Evolutionary conservation across 2,888 invertebrate genomes (phyloP).

Genomic region (Lydus trimaculatus): DNA sequence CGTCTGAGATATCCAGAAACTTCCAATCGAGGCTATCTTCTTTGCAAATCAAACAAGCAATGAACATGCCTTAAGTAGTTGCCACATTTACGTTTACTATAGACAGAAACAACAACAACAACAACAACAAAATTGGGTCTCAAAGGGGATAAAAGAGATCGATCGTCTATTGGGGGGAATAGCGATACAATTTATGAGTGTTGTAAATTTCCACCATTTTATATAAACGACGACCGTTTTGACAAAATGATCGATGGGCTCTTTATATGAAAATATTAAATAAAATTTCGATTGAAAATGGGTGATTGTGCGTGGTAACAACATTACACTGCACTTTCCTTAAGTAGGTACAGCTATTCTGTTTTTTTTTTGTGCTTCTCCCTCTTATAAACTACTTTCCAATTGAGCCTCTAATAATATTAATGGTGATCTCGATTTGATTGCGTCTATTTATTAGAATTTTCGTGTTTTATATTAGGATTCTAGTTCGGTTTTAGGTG

Average conservation of each 20-base stretch:
- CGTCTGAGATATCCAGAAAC: too few species aligned
- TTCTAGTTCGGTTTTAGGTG: too few species aligned
- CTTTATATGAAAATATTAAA: slow-evolving; percentile 28
- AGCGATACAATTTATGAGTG: slow-evolving; percentile 16
- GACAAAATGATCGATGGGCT: slow-evolving; percentile 28
- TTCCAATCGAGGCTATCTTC: too few species aligned
- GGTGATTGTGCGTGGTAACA: slow-evolving; percentile 43
- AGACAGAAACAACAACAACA: neutral
- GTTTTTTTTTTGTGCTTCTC: neutral
- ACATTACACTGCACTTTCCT: slow-evolving; percentile 40
- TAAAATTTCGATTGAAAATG: slow-evolving; percentile 36
- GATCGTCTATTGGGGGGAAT: neutral
- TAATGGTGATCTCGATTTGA: neutral
- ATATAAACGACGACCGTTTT: slow-evolving; percentile 13
- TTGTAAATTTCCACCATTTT: slow-evolving; percentile 23
- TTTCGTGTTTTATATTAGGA: neutral
- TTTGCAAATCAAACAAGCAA: too few species aligned
- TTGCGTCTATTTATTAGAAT: neutral
- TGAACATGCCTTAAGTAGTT: too few species aligned
- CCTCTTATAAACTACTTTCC: neutral
- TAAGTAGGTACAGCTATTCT: neutral
- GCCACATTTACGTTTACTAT: neutral
- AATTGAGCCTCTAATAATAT: neutral
- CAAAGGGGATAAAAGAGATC: neutral
- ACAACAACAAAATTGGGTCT: neutral